These are phyloP conservation scores for Caenorhabditis japonica DNA, from an alignment of 2,888 invertebrate species.

Conservation along the genomic window DNA sequence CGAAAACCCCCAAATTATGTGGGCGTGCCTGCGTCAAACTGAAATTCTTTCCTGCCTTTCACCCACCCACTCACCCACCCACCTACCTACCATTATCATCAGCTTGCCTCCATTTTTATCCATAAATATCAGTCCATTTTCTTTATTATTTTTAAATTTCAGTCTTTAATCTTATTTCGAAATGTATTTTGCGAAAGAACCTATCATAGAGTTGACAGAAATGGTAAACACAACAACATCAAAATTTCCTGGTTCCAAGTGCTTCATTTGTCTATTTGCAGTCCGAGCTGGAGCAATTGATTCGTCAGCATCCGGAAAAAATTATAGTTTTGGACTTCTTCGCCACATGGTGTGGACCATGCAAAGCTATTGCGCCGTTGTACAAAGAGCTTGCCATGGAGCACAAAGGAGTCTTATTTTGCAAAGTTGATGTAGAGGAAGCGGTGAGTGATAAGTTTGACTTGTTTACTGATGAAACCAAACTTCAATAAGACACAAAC, in stretches of 20 bases:
- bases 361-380: conserved; percentile 67
- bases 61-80: conserved; percentile 20
- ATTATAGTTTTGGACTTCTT: conserved; percentile 70
- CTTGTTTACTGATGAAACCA: too few species aligned
- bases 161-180: neutral
- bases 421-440: conserved; percentile 71
- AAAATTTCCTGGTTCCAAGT: neutral
- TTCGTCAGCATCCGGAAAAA: conserved; percentile 52
- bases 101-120: conserved; percentile 2
- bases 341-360: conserved; percentile 73
- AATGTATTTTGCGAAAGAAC: conserved; percentile 31
- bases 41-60: conserved; percentile 17
- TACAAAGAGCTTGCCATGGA: conserved; percentile 61
- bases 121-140: conserved; percentile 8
- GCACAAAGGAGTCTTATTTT: conserved; percentile 56
- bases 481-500: too few species aligned
- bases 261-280: conserved; percentile 28
- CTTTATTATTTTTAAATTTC: neutral
- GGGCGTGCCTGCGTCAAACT: conserved; percentile 42
- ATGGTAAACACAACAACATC: conserved; percentile 14
- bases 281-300: conserved; percentile 70
- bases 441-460: too few species aligned
- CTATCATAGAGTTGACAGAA: conserved; percentile 31
- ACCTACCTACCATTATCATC: too few species aligned
- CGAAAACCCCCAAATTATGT: conserved; percentile 37